A percentile compares a stretch with the other conserved stretches of the same genome.
These are phyloP conservation scores for Batillaria attramentaria DNA, from an alignment of 1,140 invertebrate species.

Conservation along the genomic window DNA sequence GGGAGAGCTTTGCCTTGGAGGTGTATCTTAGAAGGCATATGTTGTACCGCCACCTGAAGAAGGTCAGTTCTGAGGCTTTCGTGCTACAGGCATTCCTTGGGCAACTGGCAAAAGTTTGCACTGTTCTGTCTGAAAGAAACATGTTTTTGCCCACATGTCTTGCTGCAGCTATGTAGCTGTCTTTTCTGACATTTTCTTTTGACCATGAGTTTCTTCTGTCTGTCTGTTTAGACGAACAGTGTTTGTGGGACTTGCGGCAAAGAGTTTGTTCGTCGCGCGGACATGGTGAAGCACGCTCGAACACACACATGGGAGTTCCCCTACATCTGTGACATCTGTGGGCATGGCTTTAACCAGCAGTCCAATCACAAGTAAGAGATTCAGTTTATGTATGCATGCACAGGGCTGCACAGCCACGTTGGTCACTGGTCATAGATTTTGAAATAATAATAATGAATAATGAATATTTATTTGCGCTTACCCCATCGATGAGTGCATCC, in stretches of 20 bases:
- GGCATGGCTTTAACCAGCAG: constrained; percentile 47
- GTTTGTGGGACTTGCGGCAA: constrained; percentile 23
- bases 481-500: too few species aligned
- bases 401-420: too few species aligned
- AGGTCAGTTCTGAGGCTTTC: background rate
- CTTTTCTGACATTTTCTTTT: background rate
- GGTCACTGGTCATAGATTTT: too few species aligned
- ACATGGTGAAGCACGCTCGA: constrained; percentile 33
- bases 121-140: background rate
- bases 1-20: constrained; percentile 23
- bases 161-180: background rate
- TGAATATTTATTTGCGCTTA: too few species aligned
- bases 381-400: too few species aligned
- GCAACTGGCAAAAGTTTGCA: background rate
- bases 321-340: constrained; percentile 53
- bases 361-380: constrained; percentile 29
- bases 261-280: constrained; percentile 21
- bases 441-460: too few species aligned
- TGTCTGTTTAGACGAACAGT: background rate
- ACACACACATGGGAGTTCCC: constrained; percentile 52
- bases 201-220: background rate
- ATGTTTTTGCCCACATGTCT: background rate
- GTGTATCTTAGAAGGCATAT: constrained; percentile 28
- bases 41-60: constrained; percentile 21
- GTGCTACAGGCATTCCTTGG: background rate